These are phyloP conservation scores for Helleia helle DNA, from an alignment of 2,888 invertebrate species.

Conservation along the genomic window DNA sequence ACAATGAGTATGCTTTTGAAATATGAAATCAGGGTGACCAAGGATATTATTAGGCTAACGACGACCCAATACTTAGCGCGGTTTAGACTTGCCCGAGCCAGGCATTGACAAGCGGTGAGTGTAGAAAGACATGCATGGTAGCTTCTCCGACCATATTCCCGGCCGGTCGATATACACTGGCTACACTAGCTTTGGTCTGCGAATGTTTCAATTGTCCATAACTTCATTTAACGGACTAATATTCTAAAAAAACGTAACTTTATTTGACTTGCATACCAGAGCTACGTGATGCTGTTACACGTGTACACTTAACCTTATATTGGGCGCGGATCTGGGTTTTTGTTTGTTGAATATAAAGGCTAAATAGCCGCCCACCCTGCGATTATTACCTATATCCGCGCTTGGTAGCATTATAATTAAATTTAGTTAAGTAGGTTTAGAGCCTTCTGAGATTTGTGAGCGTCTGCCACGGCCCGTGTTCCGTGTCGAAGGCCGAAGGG, in stretches of 20 bases:
- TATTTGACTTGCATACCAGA: not conserved
- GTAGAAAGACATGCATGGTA: slow-evolving; percentile 62
- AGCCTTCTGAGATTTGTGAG: slow-evolving; percentile 49
- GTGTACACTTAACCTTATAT: slow-evolving; percentile 46
- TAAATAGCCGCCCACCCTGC: too few species aligned
- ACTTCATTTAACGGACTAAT: not conserved
- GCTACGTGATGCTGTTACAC: slow-evolving; percentile 31
- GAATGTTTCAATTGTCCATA: too few species aligned
- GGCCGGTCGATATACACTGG: slow-evolving; percentile 40
- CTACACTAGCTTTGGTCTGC: slow-evolving; percentile 42
- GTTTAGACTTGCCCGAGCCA: slow-evolving; percentile 19
- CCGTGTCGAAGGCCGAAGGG: slow-evolving; percentile 17
- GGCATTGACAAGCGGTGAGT: slow-evolving; percentile 42
- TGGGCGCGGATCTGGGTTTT: slow-evolving; percentile 3
- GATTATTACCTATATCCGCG: slow-evolving; percentile 1
- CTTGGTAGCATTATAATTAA: slow-evolving; percentile 53
- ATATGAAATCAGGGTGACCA: not conserved
- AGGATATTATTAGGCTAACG: not conserved
- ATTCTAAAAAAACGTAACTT: not conserved
- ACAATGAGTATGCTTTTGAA: too few species aligned
- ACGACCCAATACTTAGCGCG: not conserved
- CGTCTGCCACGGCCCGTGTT: slow-evolving; percentile 27
- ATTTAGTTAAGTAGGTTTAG: slow-evolving; percentile 63
- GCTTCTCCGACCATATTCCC: slow-evolving; percentile 52
- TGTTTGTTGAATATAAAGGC: not conserved